Base-by-base conservation (phyloP, 2,113 vertebrate species). In the Kryptolebias marmoratus region DNA sequence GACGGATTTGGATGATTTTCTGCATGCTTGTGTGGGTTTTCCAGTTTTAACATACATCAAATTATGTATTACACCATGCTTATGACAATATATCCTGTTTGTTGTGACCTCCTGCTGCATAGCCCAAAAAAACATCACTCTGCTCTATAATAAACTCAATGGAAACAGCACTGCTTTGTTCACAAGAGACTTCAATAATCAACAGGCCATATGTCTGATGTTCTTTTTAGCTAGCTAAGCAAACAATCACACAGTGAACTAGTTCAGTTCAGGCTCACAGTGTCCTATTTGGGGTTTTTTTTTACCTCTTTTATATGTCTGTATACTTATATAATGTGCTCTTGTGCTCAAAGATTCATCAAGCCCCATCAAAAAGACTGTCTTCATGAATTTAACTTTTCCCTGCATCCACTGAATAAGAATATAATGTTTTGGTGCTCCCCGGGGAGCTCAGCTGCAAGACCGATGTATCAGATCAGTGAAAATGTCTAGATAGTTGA, bases 391-490 rank as follows among this genome's bases (percentile, higher is more conserved):
- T 72, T 74, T 45, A 68, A 82, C 78, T 70, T 22, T 44, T n/a
- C 36, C 58, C 61, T 56, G 31, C 80, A 70, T 84, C 74, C 68
- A 36, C 45, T 66, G 32, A 62, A 54, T 47, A 18, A 77, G 79
- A 73, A 74, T 82, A 70, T 74, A 81, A 84, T 69, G 68, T 76
- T 78, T 70, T 74, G 47, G 22, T 64, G 63, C 66, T 74, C 71
- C 82, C 73, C 1, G 36, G 77, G 65, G 83, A 82, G 31, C 79
- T 76, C 39, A 64, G 75, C 62, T 58, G 84, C 73, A 58, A 69
- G 64, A 71, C 78, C 81, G 89, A 90, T 91, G 79, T 63, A 83
- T 90, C 91, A 89, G 89, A 93, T 92, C 86, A 85, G 83, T 67
- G 83, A 61, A 71, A 71, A 88, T 86, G 86, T 83, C 82, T 72